Conservation (phyloP, 2,888 invertebrate species). For the Chaitophorus viminalis region DNA sequence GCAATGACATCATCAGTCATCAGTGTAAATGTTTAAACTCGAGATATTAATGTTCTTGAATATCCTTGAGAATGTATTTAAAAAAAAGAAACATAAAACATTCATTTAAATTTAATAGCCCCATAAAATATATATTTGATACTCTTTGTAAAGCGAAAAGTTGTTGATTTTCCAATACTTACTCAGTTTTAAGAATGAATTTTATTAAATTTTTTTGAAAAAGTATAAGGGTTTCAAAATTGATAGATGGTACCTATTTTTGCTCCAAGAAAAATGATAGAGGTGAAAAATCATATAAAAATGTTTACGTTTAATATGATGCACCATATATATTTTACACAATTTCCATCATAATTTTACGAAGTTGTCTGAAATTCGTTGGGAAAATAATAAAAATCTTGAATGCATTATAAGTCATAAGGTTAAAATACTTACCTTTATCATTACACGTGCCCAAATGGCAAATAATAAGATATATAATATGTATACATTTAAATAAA, state of each 20-base stretch:
- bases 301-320: no score
- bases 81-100: slow-evolving; percentile 39
- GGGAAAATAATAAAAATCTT: no score
- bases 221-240: not conserved
- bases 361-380: no score
- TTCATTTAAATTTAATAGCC: slow-evolving; percentile 30
- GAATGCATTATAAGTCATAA: no score
- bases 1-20: slow-evolving; percentile 29
- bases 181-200: not conserved
- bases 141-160: not conserved
- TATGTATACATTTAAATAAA: no score
- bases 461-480: no score
- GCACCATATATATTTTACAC: no score
- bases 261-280: no score
- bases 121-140: slow-evolving; percentile 31
- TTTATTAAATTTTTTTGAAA: not conserved
- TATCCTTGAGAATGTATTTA: slow-evolving; percentile 46
- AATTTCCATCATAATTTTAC: no score
- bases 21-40: slow-evolving; percentile 19
- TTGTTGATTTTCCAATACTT: not conserved
- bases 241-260: not conserved
- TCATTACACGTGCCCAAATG: no score
- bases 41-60: slow-evolving; percentile 27
- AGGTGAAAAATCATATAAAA: no score
- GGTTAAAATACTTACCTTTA: no score